Percentiles rank a stretch among this genome's conserved stretches.
These are phyloP conservation scores for Pleuronectes platessa DNA, from an alignment of 2,113 vertebrate species.

Conservation along the genomic window DNA sequence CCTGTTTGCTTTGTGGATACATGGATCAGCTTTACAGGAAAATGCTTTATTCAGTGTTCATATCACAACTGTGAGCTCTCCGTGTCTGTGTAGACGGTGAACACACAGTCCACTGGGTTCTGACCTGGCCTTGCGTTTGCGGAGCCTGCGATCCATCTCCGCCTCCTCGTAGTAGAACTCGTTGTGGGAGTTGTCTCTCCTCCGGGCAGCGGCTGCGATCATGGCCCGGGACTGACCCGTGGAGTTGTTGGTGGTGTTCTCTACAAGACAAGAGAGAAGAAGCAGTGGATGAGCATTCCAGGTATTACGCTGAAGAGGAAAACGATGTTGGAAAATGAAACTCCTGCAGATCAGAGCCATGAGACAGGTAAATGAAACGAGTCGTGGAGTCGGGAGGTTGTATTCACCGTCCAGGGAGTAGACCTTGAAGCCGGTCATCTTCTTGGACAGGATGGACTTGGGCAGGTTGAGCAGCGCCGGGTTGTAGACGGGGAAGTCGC, in stretches of 20 bases:
- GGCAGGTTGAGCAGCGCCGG: constrained; percentile 95
- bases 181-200: constrained; percentile 95
- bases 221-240: constrained; percentile 92
- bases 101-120: background rate
- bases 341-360: background rate
- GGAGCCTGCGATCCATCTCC: constrained; percentile 91
- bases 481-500: constrained; percentile 96
- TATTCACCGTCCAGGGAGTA: constrained; percentile 93
- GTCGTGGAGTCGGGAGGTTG: background rate
- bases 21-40: no score
- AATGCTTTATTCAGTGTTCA: no score
- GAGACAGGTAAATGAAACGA: background rate
- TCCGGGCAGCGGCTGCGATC: constrained; percentile 91
- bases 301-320: no score
- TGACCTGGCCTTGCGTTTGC: constrained; percentile 94
- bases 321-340: no score
- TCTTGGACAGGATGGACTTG: constrained; percentile 96
- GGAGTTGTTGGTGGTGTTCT: constrained; percentile 93
- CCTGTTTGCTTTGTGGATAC: background rate
- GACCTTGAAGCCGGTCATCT: constrained; percentile 98
- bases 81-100: background rate
- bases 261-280: constrained; percentile 70
- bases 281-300: background rate
- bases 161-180: constrained; percentile 97
- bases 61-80: background rate